Evolutionary conservation across 2,113 vertebrate genomes (phyloP).

Genomic region (Melanocharis versteri): DNA sequence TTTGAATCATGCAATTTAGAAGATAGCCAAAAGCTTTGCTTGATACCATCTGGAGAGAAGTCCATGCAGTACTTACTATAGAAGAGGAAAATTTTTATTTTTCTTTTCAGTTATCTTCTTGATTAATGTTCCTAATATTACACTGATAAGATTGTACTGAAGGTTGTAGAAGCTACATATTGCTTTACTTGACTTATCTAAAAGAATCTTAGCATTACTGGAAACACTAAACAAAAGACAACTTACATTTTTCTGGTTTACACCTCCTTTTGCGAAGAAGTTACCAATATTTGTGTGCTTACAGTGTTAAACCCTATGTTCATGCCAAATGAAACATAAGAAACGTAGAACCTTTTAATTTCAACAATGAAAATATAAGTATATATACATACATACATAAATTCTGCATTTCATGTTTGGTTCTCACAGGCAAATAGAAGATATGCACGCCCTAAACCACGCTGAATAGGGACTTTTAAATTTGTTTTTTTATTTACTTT

Average conservation of each 20-base stretch:
- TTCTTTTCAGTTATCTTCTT: neutral
- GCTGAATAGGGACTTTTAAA: neutral
- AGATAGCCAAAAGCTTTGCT: neutral
- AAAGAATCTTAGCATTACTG: neutral
- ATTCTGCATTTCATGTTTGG: neutral
- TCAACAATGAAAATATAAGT: neutral
- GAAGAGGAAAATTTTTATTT: neutral
- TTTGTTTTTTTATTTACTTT: neutral
- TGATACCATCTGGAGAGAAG: neutral
- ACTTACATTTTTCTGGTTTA: neutral
- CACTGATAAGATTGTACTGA: neutral
- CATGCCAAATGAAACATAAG: neutral
- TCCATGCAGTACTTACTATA: neutral
- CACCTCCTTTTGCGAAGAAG: neutral
- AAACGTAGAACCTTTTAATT: neutral
- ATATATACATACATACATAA: neutral
- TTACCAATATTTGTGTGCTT: neutral
- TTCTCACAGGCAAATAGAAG: neutral
- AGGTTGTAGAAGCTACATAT: neutral
- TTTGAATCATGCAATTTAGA: neutral
- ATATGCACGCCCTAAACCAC: neutral
- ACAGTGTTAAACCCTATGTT: neutral
- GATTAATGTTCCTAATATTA: neutral
- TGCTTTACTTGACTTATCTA: neutral
- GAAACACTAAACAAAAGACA: neutral